A percentile compares a stretch with the other conserved stretches of the same genome.
These are phyloP conservation scores for Aporophyla nigra DNA, from an alignment of 2,888 invertebrate genomes.

Conservation along the genomic window DNA sequence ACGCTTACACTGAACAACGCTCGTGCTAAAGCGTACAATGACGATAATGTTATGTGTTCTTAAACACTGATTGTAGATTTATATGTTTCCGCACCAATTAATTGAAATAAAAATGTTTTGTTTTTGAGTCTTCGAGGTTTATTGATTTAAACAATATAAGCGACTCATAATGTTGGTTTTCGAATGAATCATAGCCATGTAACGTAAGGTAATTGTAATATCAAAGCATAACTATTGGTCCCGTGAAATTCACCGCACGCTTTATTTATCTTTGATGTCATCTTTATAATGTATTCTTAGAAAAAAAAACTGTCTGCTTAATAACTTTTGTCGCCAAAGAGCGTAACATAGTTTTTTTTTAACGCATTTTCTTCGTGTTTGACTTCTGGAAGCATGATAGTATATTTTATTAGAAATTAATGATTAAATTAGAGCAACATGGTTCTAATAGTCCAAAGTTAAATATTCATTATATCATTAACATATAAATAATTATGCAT, in stretches of 20 bases:
- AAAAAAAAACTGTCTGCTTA: not conserved
- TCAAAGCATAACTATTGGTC: not conserved
- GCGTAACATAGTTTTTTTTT: not conserved
- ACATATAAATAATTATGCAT: not conserved
- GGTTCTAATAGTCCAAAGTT: not conserved
- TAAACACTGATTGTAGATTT: not conserved
- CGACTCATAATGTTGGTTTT: not conserved
- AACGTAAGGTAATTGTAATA: not conserved
- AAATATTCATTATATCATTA: conserved; percentile 7
- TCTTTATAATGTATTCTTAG: not conserved
- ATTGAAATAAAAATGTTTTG: not conserved
- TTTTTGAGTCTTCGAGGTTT: not conserved
- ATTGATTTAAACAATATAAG: not conserved
- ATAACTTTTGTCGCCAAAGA: not conserved
- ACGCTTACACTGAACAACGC: not conserved
- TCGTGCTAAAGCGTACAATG: not conserved
- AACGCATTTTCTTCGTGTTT: not conserved
- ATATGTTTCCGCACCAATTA: not conserved
- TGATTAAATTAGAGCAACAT: conserved; percentile 4
- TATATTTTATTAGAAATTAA: not conserved
- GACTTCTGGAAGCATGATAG: not conserved
- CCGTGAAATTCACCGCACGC: not conserved
- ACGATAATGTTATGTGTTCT: not conserved
- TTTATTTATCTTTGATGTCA: conserved; percentile 9
- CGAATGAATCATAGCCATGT: not conserved